Evolutionary conservation across 1,140 invertebrate genomes (phyloP), one percentile per base, ranked within the genome.

Genomic region (Oryzaephilus surinamensis): DNA sequence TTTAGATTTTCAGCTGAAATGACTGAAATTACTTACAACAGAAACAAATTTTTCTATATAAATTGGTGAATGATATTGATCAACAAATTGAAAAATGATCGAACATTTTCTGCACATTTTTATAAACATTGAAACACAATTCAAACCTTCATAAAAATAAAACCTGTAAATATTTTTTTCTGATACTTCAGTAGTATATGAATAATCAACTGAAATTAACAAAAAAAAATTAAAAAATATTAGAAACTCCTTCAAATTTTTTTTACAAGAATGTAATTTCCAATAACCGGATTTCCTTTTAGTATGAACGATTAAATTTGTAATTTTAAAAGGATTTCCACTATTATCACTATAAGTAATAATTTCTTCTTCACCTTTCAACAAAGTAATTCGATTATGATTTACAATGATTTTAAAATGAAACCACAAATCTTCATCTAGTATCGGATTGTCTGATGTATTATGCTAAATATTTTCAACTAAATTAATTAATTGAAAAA

Each of bases 101-200:
- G n/a, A n/a, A n/a, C n/a, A n/a, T n/a, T n/a, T n/a, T n/a, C 12
- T 13, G 15, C 32, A 34, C 32, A 34, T 34, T 23, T 16, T 21
- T 13, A 34, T 11, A 23, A 34, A 34, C 32, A 34, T 23, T 1
- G 32, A 20, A 8, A 34, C 10, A 21, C 32, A 34, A n/a, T 23
- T 12, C 8, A 21, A 34, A 12, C n/a, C 32, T 21, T 11, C 18
- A 3, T 32, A 10, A 32, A 4, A n/a, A 17, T 5, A 10, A 3
- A n/a, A 8, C 31, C 31, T 16, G 20, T 3, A 12, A 1, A 12
- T 17, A 14, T 10, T 10, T 32, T 19, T 12, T 32, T 7, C n/a
- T 19, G 12, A 7, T 12, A 10, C 18, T 34, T 34, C 8, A 23
- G 15, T 19, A 14, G 32, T 34, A 7, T 34, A 3, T 5, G 15